Base-by-base conservation (phyloP, 2,113 vertebrate genomes). In the Theristicus caerulescens region DNA sequence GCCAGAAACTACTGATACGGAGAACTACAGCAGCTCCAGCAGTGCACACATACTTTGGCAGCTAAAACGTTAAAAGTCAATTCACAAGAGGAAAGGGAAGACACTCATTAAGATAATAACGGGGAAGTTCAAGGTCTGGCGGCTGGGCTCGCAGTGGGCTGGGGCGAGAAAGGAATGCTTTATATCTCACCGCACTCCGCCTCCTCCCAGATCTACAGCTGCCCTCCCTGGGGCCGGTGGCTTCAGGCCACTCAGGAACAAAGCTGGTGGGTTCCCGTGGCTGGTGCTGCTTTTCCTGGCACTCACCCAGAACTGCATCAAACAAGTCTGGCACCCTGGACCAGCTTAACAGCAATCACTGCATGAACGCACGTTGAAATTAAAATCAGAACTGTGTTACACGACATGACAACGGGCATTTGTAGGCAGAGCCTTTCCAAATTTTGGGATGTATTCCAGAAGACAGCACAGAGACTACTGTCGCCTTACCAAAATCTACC, bases 291-390 rank as follows among this genome's bases (percentile, higher is more conserved):
- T 95, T 94, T 92, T 86, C 54, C 83, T 76, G 91, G 90, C 82
- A 31, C 80, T n/a, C 36, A 20, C 25, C 57, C 94, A 88, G 82
- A 85, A 26, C 17, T 32, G 32, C 55, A 73, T 3, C 1, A 1
- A 86, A 80, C 40, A 49, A 58, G 10, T 10, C 76, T 52, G 65
- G 52, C 83, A 82, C 36, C 44, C 57, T 20, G 29, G 52, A 38
- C 16, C 82, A 73, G 67, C 59, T 42, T 20, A 58, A 62, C 0
- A 0, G 34, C 0, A 1, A 76, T 40, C 67, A 46, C 87, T 91
- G 61, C 4, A 2, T 26, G 38, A 83, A 34, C 0, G 0, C 0
- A 0, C 0, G 2, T 9, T 2, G 42, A 51, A 74, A 52, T 58
- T 26, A 65, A 79, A 81, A 80, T 80, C 79, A 71, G 51, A 93